These are phyloP conservation scores for Buphagus erythrorhynchus DNA, from an alignment of 2,797 vertebrate genomes.

Conservation along the genomic window DNA sequence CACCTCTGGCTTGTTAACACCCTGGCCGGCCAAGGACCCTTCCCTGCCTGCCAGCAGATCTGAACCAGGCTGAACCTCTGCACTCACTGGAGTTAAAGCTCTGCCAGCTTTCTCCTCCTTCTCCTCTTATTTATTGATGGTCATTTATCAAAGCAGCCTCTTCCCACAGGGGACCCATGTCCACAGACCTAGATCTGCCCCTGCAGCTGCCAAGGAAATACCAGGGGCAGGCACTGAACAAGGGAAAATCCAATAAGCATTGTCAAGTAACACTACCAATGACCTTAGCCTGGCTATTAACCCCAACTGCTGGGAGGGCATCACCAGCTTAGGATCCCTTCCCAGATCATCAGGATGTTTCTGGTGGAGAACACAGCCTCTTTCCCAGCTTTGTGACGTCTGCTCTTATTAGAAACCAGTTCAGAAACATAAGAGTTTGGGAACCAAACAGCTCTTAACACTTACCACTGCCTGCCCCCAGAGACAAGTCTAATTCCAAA, in stretches of 20 bases:
- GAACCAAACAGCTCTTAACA: neutral
- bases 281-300: neutral
- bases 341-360: neutral
- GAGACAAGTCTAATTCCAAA: neutral
- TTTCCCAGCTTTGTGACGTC: neutral
- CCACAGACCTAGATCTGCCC: neutral
- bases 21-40: neutral
- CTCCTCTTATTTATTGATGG: neutral
- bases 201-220: neutral
- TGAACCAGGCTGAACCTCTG: neutral
- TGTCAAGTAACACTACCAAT: neutral
- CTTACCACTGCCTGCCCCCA: neutral
- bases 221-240: neutral
- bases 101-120: neutral
- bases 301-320: neutral
- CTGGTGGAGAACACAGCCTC: neutral
- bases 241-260: neutral
- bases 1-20: conserved; percentile 28
- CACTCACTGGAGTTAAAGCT: neutral
- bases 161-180: neutral
- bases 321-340: neutral
- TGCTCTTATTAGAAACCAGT: neutral
- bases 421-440: neutral
- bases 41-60: neutral
- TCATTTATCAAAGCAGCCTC: conserved; percentile 13